Conservation (phyloP, 2,888 invertebrate genomes). For the Drosophila quasianomalipes region DNA sequence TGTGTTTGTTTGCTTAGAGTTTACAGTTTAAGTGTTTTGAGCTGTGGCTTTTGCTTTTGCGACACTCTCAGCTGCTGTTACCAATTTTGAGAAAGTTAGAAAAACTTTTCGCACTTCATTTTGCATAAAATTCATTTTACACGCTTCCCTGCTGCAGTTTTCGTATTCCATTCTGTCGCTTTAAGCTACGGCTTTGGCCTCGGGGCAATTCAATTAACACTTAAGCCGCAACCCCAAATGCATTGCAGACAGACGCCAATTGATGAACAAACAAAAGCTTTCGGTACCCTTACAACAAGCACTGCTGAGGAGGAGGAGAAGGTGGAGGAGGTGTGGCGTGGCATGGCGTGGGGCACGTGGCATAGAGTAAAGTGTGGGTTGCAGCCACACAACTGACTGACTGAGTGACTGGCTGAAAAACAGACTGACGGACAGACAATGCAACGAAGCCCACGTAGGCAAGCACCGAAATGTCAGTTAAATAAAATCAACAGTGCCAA, state of each 20-base stretch:
- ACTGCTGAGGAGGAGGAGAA: background rate
- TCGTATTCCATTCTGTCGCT: constrained; percentile 8
- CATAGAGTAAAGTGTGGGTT: constrained; percentile 31
- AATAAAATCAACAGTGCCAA: constrained; percentile 72
- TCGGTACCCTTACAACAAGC: constrained; percentile 23
- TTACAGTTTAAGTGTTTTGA: constrained; percentile 14
- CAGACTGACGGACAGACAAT: constrained; percentile 21
- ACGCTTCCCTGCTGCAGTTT: constrained; percentile 22
- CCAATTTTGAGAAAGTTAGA: background rate
- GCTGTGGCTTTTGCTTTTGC: constrained; percentile 30
- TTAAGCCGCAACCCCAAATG: constrained; percentile 66
- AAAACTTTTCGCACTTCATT: background rate
- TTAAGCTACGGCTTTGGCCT: constrained; percentile 34
- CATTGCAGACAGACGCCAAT: constrained; percentile 66
- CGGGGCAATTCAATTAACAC: constrained; percentile 71
- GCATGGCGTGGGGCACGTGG: background rate
- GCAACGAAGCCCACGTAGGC: constrained; percentile 41
- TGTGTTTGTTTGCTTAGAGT: constrained; percentile 11
- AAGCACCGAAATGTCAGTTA: constrained; percentile 66
- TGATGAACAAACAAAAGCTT: constrained; percentile 67
- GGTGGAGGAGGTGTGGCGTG: background rate
- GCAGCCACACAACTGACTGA: constrained; percentile 21
- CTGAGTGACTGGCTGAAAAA: background rate
- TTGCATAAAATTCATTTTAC: constrained; percentile 7
- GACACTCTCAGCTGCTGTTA: constrained; percentile 42